Conservation (phyloP, 2,888 invertebrate genomes). For the Tubulanus polymorphus region DNA sequence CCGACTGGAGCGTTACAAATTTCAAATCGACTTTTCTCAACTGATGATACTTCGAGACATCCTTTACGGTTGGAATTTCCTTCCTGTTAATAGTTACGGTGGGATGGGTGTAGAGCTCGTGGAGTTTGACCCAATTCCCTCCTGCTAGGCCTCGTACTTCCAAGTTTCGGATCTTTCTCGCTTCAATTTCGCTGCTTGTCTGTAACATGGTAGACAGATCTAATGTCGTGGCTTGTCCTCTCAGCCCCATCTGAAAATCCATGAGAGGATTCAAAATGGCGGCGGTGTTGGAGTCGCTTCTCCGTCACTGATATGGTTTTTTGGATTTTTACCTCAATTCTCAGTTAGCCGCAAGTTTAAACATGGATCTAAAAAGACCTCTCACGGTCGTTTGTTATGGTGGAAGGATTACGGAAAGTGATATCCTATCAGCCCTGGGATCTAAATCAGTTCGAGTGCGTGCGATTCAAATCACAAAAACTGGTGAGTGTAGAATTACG, state of each 20-base stretch:
- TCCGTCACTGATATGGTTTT: too few species aligned
- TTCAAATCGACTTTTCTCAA: not conserved
- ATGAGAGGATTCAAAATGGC: too few species aligned
- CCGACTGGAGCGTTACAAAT: constrained; percentile 5
- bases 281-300: too few species aligned
- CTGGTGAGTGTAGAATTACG: not conserved
- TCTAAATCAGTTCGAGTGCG: too few species aligned
- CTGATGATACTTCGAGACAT: not conserved
- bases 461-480: too few species aligned
- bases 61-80: not conserved
- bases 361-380: too few species aligned
- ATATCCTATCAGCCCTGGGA: too few species aligned
- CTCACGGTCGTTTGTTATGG: too few species aligned
- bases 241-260: not conserved
- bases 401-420: too few species aligned
- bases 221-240: not conserved
- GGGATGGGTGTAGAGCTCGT: not conserved
- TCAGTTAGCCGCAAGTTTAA: too few species aligned
- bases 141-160: not conserved
- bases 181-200: not conserved
- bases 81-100: not conserved
- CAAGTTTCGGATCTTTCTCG: not conserved
- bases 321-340: too few species aligned
- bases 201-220: not conserved
- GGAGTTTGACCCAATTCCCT: not conserved